A percentile compares a stretch with the other conserved stretches of the same genome.
Evolutionary conservation across 2,113 vertebrate genomes (phyloP).

Genomic region (Sylvia atricapilla): DNA sequence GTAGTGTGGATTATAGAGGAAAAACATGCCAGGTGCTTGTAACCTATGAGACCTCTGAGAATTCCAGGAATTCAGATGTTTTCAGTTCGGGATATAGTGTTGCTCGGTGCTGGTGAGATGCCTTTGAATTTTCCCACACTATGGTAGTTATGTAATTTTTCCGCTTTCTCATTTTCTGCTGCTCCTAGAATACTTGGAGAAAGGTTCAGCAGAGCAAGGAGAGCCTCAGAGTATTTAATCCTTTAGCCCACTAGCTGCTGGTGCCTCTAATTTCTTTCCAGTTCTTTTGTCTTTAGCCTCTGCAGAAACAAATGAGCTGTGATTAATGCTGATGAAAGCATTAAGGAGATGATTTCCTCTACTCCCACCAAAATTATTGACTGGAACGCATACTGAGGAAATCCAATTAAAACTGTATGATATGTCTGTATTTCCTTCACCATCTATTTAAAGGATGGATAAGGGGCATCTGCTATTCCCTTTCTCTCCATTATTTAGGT

Average conservation of each 20-base stretch:
- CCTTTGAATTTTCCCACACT: background rate
- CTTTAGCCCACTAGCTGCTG: background rate
- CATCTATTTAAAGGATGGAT: background rate
- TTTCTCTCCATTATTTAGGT: background rate
- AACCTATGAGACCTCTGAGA: background rate
- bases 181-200: background rate
- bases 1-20: background rate
- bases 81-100: background rate
- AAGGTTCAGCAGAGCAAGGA: background rate
- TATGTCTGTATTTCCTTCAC: background rate
- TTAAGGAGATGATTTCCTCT: slow-evolving; percentile 10
- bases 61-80: background rate
- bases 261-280: background rate
- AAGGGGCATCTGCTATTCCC: background rate
- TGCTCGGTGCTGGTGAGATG: background rate
- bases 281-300: background rate
- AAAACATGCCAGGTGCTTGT: background rate
- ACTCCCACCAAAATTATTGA: background rate
- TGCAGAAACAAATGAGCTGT: background rate
- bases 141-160: background rate
- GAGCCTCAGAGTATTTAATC: background rate
- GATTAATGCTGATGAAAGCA: background rate
- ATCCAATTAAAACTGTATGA: background rate
- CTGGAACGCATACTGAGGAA: background rate
- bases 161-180: background rate